phyloP scores from a whole-genome alignment of 2,888 invertebrate species.

The Drosophila robusta region DNA sequence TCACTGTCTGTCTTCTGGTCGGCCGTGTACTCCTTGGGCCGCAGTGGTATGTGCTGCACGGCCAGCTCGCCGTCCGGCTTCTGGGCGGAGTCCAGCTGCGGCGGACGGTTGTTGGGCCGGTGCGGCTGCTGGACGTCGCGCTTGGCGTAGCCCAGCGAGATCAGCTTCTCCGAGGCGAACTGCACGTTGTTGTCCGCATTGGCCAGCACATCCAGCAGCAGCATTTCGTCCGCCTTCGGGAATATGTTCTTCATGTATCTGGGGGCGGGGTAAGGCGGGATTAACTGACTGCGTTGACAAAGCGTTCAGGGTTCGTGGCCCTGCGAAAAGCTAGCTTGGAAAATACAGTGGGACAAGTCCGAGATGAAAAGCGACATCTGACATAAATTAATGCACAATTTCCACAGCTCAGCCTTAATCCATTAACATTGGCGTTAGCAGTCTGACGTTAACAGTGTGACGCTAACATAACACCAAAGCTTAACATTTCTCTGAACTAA shows the following conservation, averaged over 20 bases:
- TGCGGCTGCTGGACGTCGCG: constrained; percentile 89
- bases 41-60: constrained; percentile 82
- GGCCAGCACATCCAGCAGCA: constrained; percentile 92
- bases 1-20: constrained; percentile 90
- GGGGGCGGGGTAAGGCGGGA: neutral
- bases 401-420: too few relatives aligned
- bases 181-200: constrained; percentile 96
- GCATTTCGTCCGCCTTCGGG: constrained; percentile 94
- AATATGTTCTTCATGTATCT: constrained; percentile 97
- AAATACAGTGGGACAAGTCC: neutral
- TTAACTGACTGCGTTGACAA: neutral
- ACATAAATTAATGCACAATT: neutral
- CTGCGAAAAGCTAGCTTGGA: constrained; percentile 15
- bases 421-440: neutral
- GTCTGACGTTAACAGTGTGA: neutral
- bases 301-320: neutral
- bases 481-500: neutral
- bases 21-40: constrained; percentile 88
- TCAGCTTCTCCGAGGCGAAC: constrained; percentile 92
- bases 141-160: constrained; percentile 93
- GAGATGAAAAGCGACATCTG: constrained; percentile 13
- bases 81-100: constrained; percentile 57
- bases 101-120: constrained; percentile 86
- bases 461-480: neutral
- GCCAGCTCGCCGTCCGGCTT: constrained; percentile 61